phyloP scores from a whole-genome alignment of 2,888 invertebrate species.

The Sclerodermus sp. region DNA sequence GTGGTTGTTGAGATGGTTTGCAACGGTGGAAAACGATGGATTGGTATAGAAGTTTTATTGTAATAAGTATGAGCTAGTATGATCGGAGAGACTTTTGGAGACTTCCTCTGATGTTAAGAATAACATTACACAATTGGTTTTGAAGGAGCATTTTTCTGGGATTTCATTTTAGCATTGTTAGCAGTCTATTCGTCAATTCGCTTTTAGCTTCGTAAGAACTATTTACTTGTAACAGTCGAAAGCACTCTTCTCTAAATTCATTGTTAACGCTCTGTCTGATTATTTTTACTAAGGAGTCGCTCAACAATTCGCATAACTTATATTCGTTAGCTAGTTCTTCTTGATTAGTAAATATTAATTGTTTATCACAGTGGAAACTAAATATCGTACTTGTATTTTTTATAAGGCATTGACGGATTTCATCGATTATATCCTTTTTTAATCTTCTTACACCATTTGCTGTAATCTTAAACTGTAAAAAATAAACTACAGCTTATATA shows the following conservation, averaged over 20 bases:
- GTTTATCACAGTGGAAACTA: constrained; percentile 17
- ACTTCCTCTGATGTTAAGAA: no score
- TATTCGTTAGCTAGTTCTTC: constrained; percentile 23
- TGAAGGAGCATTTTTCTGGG: no score
- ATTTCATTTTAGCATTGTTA: constrained; percentile 19
- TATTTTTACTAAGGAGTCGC: constrained; percentile 27
- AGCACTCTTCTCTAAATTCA: constrained; percentile 33
- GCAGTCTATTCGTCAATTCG: constrained; percentile 21
- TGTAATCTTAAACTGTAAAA: constrained; percentile 29
- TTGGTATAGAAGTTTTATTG: no score
- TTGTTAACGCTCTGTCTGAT: constrained; percentile 32
- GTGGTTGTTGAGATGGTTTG: no score
- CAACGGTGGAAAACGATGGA: no score
- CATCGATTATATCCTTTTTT: constrained; percentile 15
- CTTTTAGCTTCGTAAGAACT: constrained; percentile 19
- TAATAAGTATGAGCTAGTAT: no score
- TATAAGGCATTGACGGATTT: constrained; percentile 22
- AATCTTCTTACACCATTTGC: constrained; percentile 21
- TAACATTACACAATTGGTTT: no score
- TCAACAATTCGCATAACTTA: constrained; percentile 27
- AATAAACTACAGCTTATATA: no score
- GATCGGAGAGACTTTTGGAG: no score
- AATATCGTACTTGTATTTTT: constrained; percentile 30
- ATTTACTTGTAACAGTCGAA: constrained; percentile 23
- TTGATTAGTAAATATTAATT: constrained; percentile 29